These are phyloP conservation scores for Selene dorsalis DNA, from an alignment of 2,797 vertebrate genomes.

Conservation along the genomic window DNA sequence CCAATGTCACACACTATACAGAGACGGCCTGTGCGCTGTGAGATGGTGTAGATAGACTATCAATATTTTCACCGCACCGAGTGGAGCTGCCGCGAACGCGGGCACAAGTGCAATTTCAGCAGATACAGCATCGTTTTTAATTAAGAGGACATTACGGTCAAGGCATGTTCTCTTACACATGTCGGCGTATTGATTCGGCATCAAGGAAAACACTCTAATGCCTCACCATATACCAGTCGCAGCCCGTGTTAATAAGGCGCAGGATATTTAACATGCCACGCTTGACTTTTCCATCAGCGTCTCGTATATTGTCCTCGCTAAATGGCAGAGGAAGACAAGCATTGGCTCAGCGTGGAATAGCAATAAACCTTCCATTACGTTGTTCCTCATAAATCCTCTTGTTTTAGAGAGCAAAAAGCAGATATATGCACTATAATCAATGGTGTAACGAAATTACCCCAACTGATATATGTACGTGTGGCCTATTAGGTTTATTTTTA, in stretches of 20 bases:
- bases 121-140: constrained; percentile 62
- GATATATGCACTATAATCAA: constrained; percentile 39
- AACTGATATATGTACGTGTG: constrained; percentile 17
- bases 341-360: constrained; percentile 37
- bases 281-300: constrained; percentile 56
- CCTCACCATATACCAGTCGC: constrained; percentile 46
- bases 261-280: constrained; percentile 41
- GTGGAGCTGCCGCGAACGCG: constrained; percentile 1
- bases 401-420: constrained; percentile 47
- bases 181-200: constrained; percentile 72
- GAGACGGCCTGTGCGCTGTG: neutral
- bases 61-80: constrained; percentile 33
- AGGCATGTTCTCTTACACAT: constrained; percentile 63
- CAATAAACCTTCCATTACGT: constrained; percentile 62
- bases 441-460: constrained; percentile 30
- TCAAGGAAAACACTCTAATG: constrained; percentile 56
- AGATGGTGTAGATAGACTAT: constrained; percentile 37
- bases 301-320: constrained; percentile 38
- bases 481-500: constrained; percentile 26
- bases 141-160: constrained; percentile 72
- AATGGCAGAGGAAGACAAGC: constrained; percentile 38
- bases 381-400: constrained; percentile 42
- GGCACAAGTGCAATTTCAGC: constrained; percentile 49
- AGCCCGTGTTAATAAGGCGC: constrained; percentile 24
- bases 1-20: constrained; percentile 38